phyloP scores from a whole-genome alignment of 2,888 invertebrate genomes.

The Andrena trimmerana region DNA sequence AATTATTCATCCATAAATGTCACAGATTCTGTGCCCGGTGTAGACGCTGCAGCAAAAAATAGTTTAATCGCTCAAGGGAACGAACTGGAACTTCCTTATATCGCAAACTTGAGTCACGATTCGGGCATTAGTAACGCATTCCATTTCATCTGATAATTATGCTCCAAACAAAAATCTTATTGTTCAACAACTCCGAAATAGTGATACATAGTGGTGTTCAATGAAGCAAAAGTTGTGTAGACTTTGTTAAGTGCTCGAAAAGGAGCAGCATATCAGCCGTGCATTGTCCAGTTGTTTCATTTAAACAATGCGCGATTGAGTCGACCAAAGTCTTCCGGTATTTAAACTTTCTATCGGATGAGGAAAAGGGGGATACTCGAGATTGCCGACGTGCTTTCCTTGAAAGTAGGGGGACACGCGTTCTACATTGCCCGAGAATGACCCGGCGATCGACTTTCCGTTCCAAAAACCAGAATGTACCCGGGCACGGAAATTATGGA shows the following conservation, averaged over 20 bases:
- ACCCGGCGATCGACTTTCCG: not conserved
- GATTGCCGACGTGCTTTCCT: constrained; percentile 3
- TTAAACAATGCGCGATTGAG: not conserved
- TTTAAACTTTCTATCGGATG: constrained; percentile 3
- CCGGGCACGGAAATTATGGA: constrained; percentile 15
- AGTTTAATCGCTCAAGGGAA: not conserved
- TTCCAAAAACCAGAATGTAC: constrained; percentile 15
- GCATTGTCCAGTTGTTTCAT: not conserved
- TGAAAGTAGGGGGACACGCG: constrained; percentile 1
- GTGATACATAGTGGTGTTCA: no score
- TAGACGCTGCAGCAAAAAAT: not conserved
- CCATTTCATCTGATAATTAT: not conserved
- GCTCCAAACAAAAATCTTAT: no score
- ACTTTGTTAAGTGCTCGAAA: no score
- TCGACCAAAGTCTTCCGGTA: not conserved
- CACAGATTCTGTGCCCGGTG: constrained; percentile 1
- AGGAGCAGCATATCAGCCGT: no score
- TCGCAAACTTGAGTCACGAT: not conserved
- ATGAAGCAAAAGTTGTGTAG: no score
- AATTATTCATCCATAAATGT: not conserved
- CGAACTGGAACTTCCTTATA: not conserved
- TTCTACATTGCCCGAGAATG: constrained; percentile 11
- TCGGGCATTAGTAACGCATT: not conserved
- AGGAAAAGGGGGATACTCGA: not conserved
- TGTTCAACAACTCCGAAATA: no score